These are phyloP conservation scores for Peromyscus polionotus DNA, from an alignment of 2,113 vertebrate genomes.

Conservation along the genomic window DNA sequence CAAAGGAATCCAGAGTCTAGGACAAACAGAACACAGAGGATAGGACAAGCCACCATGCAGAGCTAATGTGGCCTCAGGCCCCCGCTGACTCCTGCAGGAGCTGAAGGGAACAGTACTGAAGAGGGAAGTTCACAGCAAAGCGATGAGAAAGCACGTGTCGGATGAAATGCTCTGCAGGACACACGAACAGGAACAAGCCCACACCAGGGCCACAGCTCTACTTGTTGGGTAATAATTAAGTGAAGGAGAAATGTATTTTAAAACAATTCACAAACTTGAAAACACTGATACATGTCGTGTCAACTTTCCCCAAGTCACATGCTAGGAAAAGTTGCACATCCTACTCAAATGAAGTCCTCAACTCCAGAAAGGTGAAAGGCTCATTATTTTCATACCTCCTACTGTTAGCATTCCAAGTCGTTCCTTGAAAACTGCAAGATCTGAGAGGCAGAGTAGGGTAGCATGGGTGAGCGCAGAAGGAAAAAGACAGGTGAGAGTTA, in stretches of 20 bases:
- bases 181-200: slow-evolving; percentile 7
- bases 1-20: slow-evolving; percentile 66
- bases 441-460: slow-evolving; percentile 90
- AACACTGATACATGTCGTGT: slow-evolving; percentile 34
- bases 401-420: slow-evolving; percentile 97
- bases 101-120: not conserved
- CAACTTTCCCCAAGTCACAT: slow-evolving; percentile 81
- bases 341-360: slow-evolving; percentile 86
- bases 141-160: fast-evolving
- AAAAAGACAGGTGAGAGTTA: slow-evolving; percentile 89
- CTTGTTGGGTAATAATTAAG: not conserved
- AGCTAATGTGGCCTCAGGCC: not conserved
- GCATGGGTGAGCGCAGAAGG: slow-evolving; percentile 81
- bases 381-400: slow-evolving; percentile 94
- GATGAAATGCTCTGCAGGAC: not conserved
- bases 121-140: not conserved
- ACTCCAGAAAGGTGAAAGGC: slow-evolving; percentile 83
- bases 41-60: slow-evolving; percentile 54
- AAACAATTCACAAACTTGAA: slow-evolving; percentile 11
- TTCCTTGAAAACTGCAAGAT: slow-evolving; percentile 95
- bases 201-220: not conserved
- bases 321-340: slow-evolving; percentile 82
- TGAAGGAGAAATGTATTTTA: slow-evolving; percentile 42
- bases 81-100: not conserved
- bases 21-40: not conserved